Conservation (phyloP, 2,888 invertebrate species). For the Heliothis peltigera region DNA sequence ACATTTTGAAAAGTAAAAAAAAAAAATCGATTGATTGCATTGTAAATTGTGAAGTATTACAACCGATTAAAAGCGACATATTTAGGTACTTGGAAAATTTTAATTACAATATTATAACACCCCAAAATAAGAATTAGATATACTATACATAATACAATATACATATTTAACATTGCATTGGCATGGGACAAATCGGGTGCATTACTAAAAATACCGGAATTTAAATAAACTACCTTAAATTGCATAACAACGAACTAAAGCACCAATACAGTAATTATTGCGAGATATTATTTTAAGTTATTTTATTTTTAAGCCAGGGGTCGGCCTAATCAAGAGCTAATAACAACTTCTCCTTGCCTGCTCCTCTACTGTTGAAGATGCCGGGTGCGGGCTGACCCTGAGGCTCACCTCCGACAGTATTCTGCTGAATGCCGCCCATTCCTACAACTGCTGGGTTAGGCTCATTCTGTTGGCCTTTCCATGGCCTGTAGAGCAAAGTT, state of each 20-base stretch:
- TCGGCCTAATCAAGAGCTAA: constrained; percentile 41
- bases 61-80: constrained; percentile 12
- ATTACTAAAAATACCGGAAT: constrained; percentile 1
- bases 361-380: constrained; percentile 85
- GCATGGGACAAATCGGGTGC: constrained; percentile 1
- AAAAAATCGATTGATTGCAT: constrained; percentile 5
- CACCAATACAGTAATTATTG: constrained; percentile 13
- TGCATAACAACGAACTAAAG: neutral
- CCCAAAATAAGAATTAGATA: constrained; percentile 6
- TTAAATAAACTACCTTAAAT: neutral
- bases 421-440: constrained; percentile 82
- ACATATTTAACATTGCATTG: constrained; percentile 19
- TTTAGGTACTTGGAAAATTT: neutral
- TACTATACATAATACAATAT: constrained; percentile 10
- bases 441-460: constrained; percentile 85
- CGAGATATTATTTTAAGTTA: constrained; percentile 1
- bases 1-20: constrained; percentile 9
- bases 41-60: constrained; percentile 11
- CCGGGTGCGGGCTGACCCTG: constrained; percentile 83
- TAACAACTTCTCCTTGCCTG: constrained; percentile 82
- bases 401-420: constrained; percentile 78
- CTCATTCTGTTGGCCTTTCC: constrained; percentile 87
- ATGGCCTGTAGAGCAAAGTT: constrained; percentile 72
- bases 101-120: constrained; percentile 17
- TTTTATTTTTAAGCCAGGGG: constrained; percentile 10